Conservation (phyloP, 1,140 invertebrate species). For the Solen grandis region DNA sequence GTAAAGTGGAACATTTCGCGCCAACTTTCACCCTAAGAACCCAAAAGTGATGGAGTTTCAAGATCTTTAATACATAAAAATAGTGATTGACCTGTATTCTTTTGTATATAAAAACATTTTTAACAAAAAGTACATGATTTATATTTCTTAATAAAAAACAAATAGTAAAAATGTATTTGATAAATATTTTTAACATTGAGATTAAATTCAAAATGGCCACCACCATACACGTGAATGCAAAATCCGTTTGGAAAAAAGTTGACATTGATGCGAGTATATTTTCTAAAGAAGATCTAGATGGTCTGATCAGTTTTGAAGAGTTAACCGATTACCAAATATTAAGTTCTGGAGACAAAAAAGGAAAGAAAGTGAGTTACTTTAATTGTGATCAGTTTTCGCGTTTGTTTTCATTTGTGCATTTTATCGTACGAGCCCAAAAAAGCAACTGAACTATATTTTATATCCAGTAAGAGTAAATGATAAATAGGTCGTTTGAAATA, state of each 20-base stretch:
- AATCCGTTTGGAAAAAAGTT: constrained; percentile 70
- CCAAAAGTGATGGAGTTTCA: no score
- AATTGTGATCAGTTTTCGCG: constrained; percentile 32
- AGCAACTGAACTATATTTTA: background rate
- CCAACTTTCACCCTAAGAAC: no score
- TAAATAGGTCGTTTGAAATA: no score
- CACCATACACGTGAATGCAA: constrained; percentile 72
- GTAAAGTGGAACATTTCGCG: no score
- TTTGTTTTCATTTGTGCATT: background rate
- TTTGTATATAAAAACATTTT: no score
- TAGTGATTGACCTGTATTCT: no score
- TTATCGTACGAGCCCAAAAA: background rate
- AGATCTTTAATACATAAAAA: no score
- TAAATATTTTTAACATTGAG: no score
- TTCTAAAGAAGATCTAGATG: constrained; percentile 65
- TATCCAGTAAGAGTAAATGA: no score
- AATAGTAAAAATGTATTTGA: no score
- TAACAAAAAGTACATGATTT: no score
- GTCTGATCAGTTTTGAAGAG: constrained; percentile 71
- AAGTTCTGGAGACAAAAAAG: background rate
- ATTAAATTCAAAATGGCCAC: constrained; percentile 71
- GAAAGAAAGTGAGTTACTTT: background rate
- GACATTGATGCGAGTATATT: constrained; percentile 61
- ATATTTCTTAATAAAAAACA: no score
- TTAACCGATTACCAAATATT: constrained; percentile 75